Base-by-base conservation (phyloP, 2,113 vertebrate species). In the Hirundichthys speculiger region DNA sequence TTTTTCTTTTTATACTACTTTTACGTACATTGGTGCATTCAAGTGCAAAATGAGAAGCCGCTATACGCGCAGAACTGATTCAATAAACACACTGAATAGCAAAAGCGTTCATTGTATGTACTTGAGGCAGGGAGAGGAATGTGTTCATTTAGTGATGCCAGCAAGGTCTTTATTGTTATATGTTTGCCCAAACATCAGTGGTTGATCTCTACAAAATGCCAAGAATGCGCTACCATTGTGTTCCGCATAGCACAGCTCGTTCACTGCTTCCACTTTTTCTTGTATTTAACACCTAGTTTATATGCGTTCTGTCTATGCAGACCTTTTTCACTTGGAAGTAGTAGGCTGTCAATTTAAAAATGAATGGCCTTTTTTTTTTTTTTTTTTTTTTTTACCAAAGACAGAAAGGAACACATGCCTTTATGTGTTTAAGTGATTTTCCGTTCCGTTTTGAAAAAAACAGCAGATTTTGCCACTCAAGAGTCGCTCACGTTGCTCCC, bases 71-170 rank as follows among this genome's bases (percentile, higher is more conserved):
- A 20, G 16, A 41, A 69, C 56, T 25, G 18, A 51, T 58, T 56
- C 40, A 66, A 46, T 39, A 25, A 54, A 48, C 38, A 38, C 21
- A 19, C 19, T 52, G 50, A 75, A 54, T 54, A 40, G 16, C 13
- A 59, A 49, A 62, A 52, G 7, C 57, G 42, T 52, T 71, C 24
- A 62, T 50, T 63, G 48, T 66, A 42, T 65, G 27, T 54, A 7
- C 54, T 41, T 68, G 51, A 74, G 18, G 43, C 19, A 66, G 27
- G 21, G 22, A 60, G 47, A 62, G 41, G 49, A 53, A 22, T 19
- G 2, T 64, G 51, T 80, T 77, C 24, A 75, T 84, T 78, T 59
- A 70, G 39, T 21, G 64, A 70, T 61, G 55, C 25, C 53, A 79
- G 65, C 50, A 52, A 68, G 43, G n/a, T 21, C 47, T 77, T 82